Base-by-base conservation (phyloP, 2,113 vertebrate genomes). In the Taxidea taxus region DNA sequence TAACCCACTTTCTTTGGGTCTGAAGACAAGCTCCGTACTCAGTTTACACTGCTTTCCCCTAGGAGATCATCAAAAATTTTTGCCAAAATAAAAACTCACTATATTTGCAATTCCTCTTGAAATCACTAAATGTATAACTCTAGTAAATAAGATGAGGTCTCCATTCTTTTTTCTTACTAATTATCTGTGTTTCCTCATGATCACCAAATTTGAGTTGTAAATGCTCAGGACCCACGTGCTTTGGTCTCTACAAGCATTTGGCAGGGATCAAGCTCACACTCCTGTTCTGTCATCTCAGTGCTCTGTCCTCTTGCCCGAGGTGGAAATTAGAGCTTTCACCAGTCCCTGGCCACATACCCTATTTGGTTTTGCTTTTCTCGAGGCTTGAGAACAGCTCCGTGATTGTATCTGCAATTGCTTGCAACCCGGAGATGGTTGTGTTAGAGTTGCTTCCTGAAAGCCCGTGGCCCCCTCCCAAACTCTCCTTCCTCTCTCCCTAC, bases 1-100 rank as follows among this genome's bases (percentile, higher is more conserved):
- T 81, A 87, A 96, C 54, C 72, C 70, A 86, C 72, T 75, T 95
- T 81, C 37, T 83, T 62, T 54, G 42, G 29, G 16, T 56, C n/a
- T 9, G 68, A 90, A 82, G 87, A 92, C 62, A 87, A 96, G 72
- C 80, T 95, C 62, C n/a, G 18, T 25, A 82, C 20, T 84, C 37
- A 58, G 21, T 74, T 85, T 56, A 80, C 13, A 54, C 66, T 20
- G 31, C 51, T 93, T 92, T 64, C 66, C 31, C 21, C 56, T 82
- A 88, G 39, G 68, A 94, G 66, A 85, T 6, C 16, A 54, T 58
- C 64, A 89, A 20, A 34, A 92, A 54, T 82, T 95, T 93, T 82
- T 87, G 47, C 58, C 56, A 34, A 94, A 97, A 94, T 93, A 66
- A 80, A 93, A 96, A 92, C 60, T 29, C 16, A 74, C 62, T 92